Evolutionary conservation across 2,888 invertebrate species (phyloP).

Genomic region (Ommatoiulus sabulosus): DNA sequence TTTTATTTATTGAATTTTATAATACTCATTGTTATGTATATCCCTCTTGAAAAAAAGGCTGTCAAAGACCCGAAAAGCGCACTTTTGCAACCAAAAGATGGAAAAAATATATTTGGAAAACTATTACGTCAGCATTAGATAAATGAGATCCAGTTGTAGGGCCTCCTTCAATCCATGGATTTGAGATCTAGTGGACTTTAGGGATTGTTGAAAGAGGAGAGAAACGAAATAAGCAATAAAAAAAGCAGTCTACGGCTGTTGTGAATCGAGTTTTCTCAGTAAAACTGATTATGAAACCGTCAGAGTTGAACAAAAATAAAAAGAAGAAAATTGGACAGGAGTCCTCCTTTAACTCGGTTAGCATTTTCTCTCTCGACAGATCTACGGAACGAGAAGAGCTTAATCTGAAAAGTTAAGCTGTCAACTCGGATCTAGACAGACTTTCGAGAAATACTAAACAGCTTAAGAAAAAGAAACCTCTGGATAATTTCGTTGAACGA

Average conservation of each 20-base stretch:
- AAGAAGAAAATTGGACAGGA: slow-evolving; percentile 25
- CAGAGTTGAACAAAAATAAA: slow-evolving; percentile 23
- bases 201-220: slow-evolving; percentile 34
- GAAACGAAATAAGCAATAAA: slow-evolving; percentile 28
- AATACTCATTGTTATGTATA: slow-evolving; percentile 34
- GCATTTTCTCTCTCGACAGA: neutral
- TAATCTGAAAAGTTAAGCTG: slow-evolving; percentile 34
- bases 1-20: slow-evolving; percentile 22
- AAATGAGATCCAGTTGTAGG: slow-evolving; percentile 34
- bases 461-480: slow-evolving; percentile 22
- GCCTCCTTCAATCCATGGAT: slow-evolving; percentile 25
- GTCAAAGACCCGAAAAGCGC: neutral
- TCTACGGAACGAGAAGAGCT: slow-evolving; percentile 12
- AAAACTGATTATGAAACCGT: slow-evolving; percentile 34
- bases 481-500: neutral
- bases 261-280: slow-evolving; percentile 28
- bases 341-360: slow-evolving; percentile 34
- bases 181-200: slow-evolving; percentile 34
- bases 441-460: slow-evolving; percentile 34
- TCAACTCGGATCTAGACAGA: slow-evolving; percentile 14
- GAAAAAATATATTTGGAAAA: neutral
- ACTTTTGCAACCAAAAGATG: slow-evolving; percentile 4
- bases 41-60: slow-evolving; percentile 2
- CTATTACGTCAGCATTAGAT: slow-evolving; percentile 22
- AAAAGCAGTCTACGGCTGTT: slow-evolving; percentile 28